A percentile compares a stretch with the other conserved stretches of the same genome.
Evolutionary conservation across 2,888 invertebrate genomes (phyloP).

Genomic region (Iphiclides podalirius): DNA sequence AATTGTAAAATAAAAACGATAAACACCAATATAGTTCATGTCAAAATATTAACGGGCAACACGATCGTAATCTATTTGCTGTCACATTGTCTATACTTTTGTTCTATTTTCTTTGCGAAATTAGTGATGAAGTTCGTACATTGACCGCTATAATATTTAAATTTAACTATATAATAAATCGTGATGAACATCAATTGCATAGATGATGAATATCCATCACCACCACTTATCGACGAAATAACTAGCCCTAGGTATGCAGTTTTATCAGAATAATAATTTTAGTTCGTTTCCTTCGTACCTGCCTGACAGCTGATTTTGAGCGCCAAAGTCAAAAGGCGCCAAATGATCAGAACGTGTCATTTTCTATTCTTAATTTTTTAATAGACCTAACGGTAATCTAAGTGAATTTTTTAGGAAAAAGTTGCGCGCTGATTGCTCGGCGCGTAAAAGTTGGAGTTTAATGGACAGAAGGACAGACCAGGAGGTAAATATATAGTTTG

Average conservation of each 20-base stretch:
- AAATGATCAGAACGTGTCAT: constrained; percentile 39
- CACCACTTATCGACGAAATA: constrained; percentile 41
- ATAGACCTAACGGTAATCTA: constrained; percentile 23
- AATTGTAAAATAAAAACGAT: constrained; percentile 11
- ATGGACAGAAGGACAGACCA: constrained; percentile 67
- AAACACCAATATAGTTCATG: neutral
- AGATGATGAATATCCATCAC: constrained; percentile 45
- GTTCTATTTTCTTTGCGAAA: constrained; percentile 27
- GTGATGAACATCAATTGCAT: constrained; percentile 49
- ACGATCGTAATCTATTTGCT: constrained; percentile 21
- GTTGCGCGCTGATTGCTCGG: constrained; percentile 49
- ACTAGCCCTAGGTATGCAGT: constrained; percentile 60
- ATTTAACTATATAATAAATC: constrained; percentile 22
- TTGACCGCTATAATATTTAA: constrained; percentile 14
- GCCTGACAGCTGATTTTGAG: constrained; percentile 71
- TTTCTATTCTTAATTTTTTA: constrained; percentile 16
- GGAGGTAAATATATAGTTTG: constrained; percentile 48
- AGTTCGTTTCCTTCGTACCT: constrained; percentile 31
- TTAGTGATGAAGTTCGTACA: constrained; percentile 33
- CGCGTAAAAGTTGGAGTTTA: constrained; percentile 69
- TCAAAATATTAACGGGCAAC: constrained; percentile 8
- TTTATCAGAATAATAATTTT: constrained; percentile 25
- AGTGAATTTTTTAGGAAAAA: constrained; percentile 49
- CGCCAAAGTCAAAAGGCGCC: constrained; percentile 74
- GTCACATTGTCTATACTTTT: constrained; percentile 16